Percentiles rank a stretch among this genome's conserved stretches.
Conservation (phyloP, 2,797 vertebrate species). For the Eptatretus atami region DNA sequence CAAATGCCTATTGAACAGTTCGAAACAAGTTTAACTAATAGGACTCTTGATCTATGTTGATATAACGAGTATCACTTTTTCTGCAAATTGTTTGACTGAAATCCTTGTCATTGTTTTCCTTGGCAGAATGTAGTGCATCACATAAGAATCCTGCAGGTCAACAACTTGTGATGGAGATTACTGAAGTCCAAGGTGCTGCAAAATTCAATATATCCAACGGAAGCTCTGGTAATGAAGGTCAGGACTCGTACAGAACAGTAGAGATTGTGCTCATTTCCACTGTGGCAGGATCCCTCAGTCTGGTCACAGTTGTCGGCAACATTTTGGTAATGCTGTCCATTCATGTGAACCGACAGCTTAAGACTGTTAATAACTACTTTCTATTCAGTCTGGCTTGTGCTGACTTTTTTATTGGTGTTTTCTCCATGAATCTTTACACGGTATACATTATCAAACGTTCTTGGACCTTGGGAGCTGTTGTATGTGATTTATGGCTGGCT, state of each 20-base stretch:
- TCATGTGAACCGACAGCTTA: conserved; percentile 85
- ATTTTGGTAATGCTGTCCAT: conserved; percentile 95
- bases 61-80: too few species aligned
- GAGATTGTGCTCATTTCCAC: conserved; percentile 82
- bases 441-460: conserved; percentile 84
- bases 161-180: too few species aligned
- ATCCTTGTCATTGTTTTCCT: too few species aligned
- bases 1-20: too few species aligned
- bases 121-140: too few species aligned
- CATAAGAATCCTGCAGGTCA: too few species aligned
- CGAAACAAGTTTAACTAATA: too few species aligned
- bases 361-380: conserved; percentile 97
- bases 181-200: background rate
- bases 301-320: conserved; percentile 81
- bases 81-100: too few species aligned
- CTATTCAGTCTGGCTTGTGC: conserved; percentile 81
- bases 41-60: too few species aligned
- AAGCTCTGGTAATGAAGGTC: conserved; percentile 12
- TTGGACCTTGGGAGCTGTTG: conserved; percentile 73
- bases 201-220: background rate
- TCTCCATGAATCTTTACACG: conserved; percentile 92
- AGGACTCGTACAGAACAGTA: conserved; percentile 39
- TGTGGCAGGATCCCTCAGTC: conserved; percentile 69
- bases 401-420: conserved; percentile 68
- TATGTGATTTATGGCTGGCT: conserved; percentile 81